Evolutionary conservation across 2,888 invertebrate genomes (phyloP), one percentile per base, ranked within the genome.

Genomic region (Alsophila aescularia): DNA sequence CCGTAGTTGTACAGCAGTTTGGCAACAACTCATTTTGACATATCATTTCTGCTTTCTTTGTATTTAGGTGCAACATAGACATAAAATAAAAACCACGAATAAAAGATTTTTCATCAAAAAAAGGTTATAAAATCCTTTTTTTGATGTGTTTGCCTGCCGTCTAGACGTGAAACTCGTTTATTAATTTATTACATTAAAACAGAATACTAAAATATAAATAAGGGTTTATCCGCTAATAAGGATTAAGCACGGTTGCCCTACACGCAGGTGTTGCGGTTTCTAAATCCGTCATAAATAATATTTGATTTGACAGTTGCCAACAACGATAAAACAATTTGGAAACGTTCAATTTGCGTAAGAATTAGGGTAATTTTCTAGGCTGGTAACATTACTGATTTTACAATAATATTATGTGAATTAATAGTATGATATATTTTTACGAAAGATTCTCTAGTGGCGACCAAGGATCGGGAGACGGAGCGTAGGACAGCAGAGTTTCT

Each of bases 261-360:
- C 73, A 60, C 76, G 69, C 87, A 88, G 88, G 89, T 89, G 88
- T 74, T 72, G 74, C 67, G 74, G 75, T 66, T 56, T 64, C 72
- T 67, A 82, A 86, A 85, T 82, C 85, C 81, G 75, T 81, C 83
- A 83, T 87, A 87, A 90, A 89, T 88, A 84, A 83, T 39, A 84
- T 87, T 83, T 81, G 77, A 83, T 87, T 85, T 86, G 89, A 87
- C 88, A 85, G 78, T 75, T 68, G 74, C 79, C 82, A 87, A 86
- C 77, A 81, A 67, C 67, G 67, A 70, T 72, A 63, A 79, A 81
- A 81, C 78, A 78, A 82, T 85, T 79, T 79, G 64, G 64, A 63
- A 60, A 60, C 45, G 50, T 67, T 66, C 63, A 67, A 71, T 74
- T 55, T 50, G 32, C 14, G 16, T 16, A 9, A 9, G 27, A 18